These are phyloP conservation scores for Catocala fraxini DNA, from an alignment of 2,888 invertebrate species.

Conservation along the genomic window DNA sequence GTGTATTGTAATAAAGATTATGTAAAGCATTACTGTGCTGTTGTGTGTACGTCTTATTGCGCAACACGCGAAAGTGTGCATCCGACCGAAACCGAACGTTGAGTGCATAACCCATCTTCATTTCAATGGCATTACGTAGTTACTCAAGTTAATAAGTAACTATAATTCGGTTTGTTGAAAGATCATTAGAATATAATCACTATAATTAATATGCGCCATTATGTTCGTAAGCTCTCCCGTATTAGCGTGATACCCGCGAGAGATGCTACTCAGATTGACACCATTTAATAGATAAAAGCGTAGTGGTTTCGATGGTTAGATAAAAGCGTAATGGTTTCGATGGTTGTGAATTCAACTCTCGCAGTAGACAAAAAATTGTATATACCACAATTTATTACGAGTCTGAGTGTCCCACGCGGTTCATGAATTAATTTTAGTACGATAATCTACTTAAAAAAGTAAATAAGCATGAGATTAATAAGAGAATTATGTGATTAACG, in stretches of 20 bases:
- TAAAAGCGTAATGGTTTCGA: too few species aligned
- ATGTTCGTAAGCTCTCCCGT: neutral
- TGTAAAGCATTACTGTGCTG: constrained; percentile 29
- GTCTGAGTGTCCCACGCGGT: too few species aligned
- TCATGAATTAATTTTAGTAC: too few species aligned
- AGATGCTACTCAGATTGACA: neutral
- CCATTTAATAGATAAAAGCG: too few species aligned
- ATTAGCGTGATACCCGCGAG: neutral
- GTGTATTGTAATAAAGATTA: constrained; percentile 36
- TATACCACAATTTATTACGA: too few species aligned
- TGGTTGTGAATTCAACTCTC: too few species aligned
- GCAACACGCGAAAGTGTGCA: constrained; percentile 75
- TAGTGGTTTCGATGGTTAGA: too few species aligned
- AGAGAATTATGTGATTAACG: too few species aligned
- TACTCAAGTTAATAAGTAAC: constrained; percentile 14
- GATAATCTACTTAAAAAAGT: too few species aligned
- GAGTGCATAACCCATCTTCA: constrained; percentile 57
- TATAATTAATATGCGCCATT: constrained; percentile 4
- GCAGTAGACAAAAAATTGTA: too few species aligned
- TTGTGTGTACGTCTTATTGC: constrained; percentile 50
- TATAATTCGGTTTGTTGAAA: constrained; percentile 18
- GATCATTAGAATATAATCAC: constrained; percentile 13
- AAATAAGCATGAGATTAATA: too few species aligned
- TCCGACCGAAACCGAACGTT: constrained; percentile 62
- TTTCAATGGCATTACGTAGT: constrained; percentile 60